Percentiles rank a stretch among this genome's conserved stretches.
Conservation (phyloP, 1,140 invertebrate species). For the Maniola jurtina region DNA sequence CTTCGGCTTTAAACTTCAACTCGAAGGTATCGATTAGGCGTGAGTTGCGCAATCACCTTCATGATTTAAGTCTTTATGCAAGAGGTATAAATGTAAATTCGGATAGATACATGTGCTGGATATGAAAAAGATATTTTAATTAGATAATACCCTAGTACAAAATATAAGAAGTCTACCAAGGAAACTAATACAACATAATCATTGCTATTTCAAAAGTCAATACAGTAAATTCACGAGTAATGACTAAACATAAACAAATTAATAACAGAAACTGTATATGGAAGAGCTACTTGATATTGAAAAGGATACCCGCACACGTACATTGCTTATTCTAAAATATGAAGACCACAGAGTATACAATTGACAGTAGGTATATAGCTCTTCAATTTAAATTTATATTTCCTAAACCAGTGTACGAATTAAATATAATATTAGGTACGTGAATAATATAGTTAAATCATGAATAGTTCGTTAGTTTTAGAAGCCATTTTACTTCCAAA, state of each 20-base stretch:
- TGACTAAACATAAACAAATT: neutral
- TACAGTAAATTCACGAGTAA: too few relatives aligned
- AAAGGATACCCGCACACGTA: conserved; percentile 1
- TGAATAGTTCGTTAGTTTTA: neutral
- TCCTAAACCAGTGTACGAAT: conserved; percentile 4
- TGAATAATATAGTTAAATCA: conserved; percentile 4
- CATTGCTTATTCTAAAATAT: conserved; percentile 23
- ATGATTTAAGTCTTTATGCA: neutral
- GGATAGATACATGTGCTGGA: neutral
- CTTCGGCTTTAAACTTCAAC: too few relatives aligned
- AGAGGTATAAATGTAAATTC: conserved; percentile 4
- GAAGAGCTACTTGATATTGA: neutral
- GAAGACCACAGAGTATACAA: conserved; percentile 29
- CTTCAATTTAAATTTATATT: neutral
- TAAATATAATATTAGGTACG: neutral
- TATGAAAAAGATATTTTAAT: neutral
- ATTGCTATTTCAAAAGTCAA: too few relatives aligned
- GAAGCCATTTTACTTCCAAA: neutral
- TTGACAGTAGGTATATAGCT: conserved; percentile 29
- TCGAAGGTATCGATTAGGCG: too few relatives aligned
- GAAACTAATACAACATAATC: too few relatives aligned
- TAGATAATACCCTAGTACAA: too few relatives aligned
- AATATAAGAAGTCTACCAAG: too few relatives aligned
- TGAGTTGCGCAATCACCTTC: neutral
- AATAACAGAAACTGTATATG: neutral